phyloP scores from a whole-genome alignment of 2,113 vertebrate genomes.

The Rhynchopsitta pachyrhyncha region DNA sequence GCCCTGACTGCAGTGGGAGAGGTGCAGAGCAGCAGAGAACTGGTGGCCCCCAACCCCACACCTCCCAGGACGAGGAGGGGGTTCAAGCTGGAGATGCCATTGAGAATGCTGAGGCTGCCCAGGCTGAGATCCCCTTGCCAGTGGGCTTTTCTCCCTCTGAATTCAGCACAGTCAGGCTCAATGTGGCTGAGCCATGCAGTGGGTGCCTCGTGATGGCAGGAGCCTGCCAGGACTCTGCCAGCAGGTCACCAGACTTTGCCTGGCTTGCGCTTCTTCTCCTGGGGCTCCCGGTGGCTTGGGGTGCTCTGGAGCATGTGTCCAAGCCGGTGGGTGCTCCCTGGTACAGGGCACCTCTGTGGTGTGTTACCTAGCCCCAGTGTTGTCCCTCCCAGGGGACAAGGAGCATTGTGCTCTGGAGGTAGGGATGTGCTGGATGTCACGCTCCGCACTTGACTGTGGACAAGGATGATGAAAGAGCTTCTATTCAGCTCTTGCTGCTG shows the following conservation, averaged over 20 bases:
- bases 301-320: not conserved
- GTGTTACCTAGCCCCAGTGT: not conserved
- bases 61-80: not conserved
- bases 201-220: accelerated
- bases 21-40: not conserved
- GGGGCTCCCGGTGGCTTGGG: not conserved
- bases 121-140: not conserved
- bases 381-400: not conserved
- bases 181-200: accelerated
- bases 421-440: not conserved
- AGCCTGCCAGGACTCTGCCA: accelerated
- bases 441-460: not conserved
- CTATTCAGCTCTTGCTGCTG: not conserved
- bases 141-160: not conserved
- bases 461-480: not conserved
- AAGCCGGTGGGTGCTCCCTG: not conserved
- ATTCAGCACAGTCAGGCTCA: accelerated
- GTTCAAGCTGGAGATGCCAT: not conserved
- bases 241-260: not conserved
- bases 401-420: not conserved
- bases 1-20: not conserved
- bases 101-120: not conserved
- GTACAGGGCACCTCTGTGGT: accelerated
- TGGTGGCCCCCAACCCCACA: not conserved
- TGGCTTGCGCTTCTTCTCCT: not conserved